Conservation (phyloP, 1,140 invertebrate species). For the Bombus cullumanus region DNA sequence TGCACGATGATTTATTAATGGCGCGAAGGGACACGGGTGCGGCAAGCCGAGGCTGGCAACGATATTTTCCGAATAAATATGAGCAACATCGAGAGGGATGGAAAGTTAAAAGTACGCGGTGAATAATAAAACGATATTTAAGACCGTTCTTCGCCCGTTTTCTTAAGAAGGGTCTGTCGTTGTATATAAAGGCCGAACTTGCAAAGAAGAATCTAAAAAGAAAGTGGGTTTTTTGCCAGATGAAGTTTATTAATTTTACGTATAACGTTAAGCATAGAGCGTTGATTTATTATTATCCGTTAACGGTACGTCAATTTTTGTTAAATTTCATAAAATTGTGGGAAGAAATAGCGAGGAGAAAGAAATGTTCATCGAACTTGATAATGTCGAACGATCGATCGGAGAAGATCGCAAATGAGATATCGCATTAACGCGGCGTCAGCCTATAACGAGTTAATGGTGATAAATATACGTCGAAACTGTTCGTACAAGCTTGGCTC, state of each 20-base stretch:
- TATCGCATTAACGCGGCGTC: too few relatives aligned
- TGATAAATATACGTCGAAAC: not conserved
- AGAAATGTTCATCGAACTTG: too few relatives aligned
- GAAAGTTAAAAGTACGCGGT: not conserved
- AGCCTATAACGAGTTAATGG: too few relatives aligned
- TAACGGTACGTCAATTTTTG: too few relatives aligned
- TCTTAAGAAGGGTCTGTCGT: not conserved
- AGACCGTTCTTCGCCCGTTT: not conserved
- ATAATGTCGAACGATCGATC: too few relatives aligned
- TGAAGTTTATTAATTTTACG: not conserved
- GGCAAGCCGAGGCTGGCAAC: not conserved
- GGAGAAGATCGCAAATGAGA: too few relatives aligned
- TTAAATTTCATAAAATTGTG: too few relatives aligned
- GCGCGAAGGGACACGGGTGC: not conserved
- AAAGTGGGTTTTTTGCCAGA: not conserved
- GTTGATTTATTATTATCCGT: too few relatives aligned
- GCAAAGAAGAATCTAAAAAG: not conserved
- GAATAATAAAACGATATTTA: slow-evolving; percentile 27
- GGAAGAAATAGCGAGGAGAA: too few relatives aligned
- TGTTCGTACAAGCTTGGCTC: not conserved
- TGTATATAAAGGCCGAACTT: too few relatives aligned
- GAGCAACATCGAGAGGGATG: not conserved
- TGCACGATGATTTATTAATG: slow-evolving; percentile 37
- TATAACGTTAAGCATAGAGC: too few relatives aligned
- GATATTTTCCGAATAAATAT: slow-evolving; percentile 34